Percentiles rank a stretch among this genome's conserved stretches.
Evolutionary conservation across 2,113 vertebrate genomes (phyloP).

Genomic region (Catharus minimus): DNA sequence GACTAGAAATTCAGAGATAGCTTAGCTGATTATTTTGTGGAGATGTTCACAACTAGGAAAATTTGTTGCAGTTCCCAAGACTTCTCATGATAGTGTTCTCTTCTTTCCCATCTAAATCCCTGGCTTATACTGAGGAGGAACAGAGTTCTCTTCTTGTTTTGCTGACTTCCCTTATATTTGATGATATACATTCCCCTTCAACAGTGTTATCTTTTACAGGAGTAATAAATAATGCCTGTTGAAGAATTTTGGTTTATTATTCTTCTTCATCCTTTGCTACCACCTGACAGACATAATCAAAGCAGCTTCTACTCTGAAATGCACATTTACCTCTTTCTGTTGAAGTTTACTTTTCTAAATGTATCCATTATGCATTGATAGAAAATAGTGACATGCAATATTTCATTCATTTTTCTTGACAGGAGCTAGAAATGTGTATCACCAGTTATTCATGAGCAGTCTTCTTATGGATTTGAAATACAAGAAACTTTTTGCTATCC

Average conservation of each 20-base stretch:
- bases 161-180: not conserved
- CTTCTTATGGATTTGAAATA: conserved; percentile 97
- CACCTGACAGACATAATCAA: not conserved
- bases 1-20: not conserved
- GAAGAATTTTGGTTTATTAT: not conserved
- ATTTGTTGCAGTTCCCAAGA: not conserved
- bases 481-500: conserved; percentile 94
- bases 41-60: not conserved
- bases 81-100: not conserved
- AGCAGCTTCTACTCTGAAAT: not conserved
- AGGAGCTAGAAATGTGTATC: conserved; percentile 95
- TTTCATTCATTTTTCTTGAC: conserved; percentile 8
- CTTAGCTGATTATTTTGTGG: not conserved
- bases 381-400: not conserved
- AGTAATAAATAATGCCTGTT: not conserved
- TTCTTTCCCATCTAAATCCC: not conserved
- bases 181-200: not conserved
- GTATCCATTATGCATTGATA: not conserved
- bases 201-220: not conserved
- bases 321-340: not conserved
- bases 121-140: not conserved
- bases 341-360: not conserved
- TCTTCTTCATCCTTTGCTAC: not conserved
- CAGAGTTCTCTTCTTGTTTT: not conserved
- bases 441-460: conserved; percentile 98